These are phyloP conservation scores for Druon quercuslanigerum DNA, from an alignment of 1,140 invertebrate species.

Conservation along the genomic window DNA sequence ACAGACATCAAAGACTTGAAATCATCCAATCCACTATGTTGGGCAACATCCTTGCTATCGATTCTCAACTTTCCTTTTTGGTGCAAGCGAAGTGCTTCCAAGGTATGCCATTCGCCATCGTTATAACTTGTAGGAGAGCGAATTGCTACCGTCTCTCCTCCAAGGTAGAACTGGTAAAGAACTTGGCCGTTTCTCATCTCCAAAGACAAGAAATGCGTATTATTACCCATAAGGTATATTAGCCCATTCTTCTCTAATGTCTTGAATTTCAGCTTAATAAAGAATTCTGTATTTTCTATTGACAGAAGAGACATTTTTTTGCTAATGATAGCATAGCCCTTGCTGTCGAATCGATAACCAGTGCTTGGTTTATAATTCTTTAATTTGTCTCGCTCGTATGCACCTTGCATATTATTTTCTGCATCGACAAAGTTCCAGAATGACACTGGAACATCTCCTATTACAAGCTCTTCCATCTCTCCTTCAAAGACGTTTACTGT, in stretches of 20 bases:
- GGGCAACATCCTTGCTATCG: conserved; percentile 76
- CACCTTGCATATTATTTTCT: conserved; percentile 85
- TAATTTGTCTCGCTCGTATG: conserved; percentile 83
- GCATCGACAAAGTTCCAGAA: conserved; percentile 95
- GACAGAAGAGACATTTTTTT: conserved; percentile 76
- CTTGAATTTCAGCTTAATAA: conserved; percentile 84
- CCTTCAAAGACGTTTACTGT: conserved; percentile 88
- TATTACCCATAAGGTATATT: conserved; percentile 88
- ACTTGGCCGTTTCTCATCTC: conserved; percentile 88
- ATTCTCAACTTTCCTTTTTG: conserved; percentile 82
- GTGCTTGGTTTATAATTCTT: conserved; percentile 79
- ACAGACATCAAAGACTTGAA: conserved; percentile 74
- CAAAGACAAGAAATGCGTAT: conserved; percentile 87
- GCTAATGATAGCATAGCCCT: conserved; percentile 86
- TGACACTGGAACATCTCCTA: conserved; percentile 92
- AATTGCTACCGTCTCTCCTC: conserved; percentile 78
- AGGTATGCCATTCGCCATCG: conserved; percentile 88
- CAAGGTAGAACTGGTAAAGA: conserved; percentile 83
- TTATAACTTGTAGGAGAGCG: conserved; percentile 81
- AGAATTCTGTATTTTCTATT: conserved; percentile 78
- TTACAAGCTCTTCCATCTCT: conserved; percentile 91
- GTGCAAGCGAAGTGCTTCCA: conserved; percentile 81
- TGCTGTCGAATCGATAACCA: conserved; percentile 90
- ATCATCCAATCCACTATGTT: conserved; percentile 64
- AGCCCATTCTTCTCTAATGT: conserved; percentile 91